Evolutionary conservation across 2,113 vertebrate species (phyloP).

Genomic region (Atrichornis clamosus): DNA sequence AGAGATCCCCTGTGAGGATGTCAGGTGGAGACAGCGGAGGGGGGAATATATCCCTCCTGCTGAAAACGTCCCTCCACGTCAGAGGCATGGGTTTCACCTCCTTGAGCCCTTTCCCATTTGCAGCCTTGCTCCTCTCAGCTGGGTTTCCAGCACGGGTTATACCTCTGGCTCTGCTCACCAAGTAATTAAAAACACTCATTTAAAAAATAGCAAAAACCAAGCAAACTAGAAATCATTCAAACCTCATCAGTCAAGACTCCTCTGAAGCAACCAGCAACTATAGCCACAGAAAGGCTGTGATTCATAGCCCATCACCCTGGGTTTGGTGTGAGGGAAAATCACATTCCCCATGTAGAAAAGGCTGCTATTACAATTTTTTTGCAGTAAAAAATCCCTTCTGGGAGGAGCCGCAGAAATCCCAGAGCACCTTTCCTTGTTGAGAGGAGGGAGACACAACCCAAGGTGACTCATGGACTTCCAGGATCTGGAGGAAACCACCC

Average conservation of each 20-base stretch:
- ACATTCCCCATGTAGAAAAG: neutral
- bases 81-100: neutral
- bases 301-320: neutral
- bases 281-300: neutral
- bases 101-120: neutral
- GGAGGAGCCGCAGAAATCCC: neutral
- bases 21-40: rapidly evolving
- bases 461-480: neutral
- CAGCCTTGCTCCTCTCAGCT: neutral
- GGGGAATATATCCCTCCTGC: neutral
- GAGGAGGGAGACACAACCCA: neutral
- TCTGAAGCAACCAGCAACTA: neutral
- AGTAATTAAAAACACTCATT: conserved; percentile 32
- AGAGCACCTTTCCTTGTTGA: neutral
- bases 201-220: neutral
- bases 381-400: neutral
- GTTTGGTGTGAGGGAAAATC: neutral
- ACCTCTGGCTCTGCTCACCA: neutral
- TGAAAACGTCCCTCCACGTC: neutral
- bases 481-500: neutral
- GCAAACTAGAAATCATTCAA: conserved; percentile 4
- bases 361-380: neutral
- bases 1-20: neutral
- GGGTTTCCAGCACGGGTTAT: neutral
- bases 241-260: neutral